Conservation (phyloP, 2,888 invertebrate species). For the Scelioninae gen. 2 region DNA sequence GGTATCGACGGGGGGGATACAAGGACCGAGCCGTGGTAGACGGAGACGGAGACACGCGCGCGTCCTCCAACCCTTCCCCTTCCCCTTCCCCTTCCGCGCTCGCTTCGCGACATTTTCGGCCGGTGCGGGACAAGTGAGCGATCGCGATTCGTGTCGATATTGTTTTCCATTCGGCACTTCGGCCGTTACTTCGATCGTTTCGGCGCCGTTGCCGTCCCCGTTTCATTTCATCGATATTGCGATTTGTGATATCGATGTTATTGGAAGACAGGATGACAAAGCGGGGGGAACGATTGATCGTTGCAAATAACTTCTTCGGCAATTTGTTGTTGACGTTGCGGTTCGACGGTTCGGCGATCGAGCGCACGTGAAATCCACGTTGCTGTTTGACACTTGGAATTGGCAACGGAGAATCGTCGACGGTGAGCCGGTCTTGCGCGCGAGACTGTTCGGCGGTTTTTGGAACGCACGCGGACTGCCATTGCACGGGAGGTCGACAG, state of each 20-base stretch:
- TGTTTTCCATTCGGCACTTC: no score
- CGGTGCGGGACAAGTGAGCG: conserved; percentile 31
- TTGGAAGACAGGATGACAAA: no score
- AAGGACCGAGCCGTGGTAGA: conserved; percentile 19
- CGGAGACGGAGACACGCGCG: conserved; percentile 45
- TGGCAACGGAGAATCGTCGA: conserved; percentile 6
- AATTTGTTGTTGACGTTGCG: not conserved
- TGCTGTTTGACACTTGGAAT: conserved; percentile 13
- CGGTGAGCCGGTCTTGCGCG: conserved; percentile 8
- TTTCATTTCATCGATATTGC: conserved; percentile 4
- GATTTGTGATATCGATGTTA: not conserved
- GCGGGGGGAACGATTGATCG: no score
- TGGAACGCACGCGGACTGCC: conserved; percentile 29
- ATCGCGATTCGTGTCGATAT: conserved; percentile 8
- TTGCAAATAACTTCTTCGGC: no score
- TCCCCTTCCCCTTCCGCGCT: not conserved
- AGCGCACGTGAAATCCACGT: not conserved
- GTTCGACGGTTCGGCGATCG: not conserved
- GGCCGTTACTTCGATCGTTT: conserved; percentile 3
- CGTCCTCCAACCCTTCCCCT: conserved; percentile 51
- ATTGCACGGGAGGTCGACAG: conserved; percentile 22
- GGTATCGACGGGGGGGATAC: conserved; percentile 67
- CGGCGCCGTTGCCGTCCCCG: not conserved
- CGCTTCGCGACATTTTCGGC: conserved; percentile 45
- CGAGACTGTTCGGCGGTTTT: conserved; percentile 10